These are phyloP conservation scores for Agapornis canus DNA, from an alignment of 2,797 vertebrate species.

Conservation along the genomic window DNA sequence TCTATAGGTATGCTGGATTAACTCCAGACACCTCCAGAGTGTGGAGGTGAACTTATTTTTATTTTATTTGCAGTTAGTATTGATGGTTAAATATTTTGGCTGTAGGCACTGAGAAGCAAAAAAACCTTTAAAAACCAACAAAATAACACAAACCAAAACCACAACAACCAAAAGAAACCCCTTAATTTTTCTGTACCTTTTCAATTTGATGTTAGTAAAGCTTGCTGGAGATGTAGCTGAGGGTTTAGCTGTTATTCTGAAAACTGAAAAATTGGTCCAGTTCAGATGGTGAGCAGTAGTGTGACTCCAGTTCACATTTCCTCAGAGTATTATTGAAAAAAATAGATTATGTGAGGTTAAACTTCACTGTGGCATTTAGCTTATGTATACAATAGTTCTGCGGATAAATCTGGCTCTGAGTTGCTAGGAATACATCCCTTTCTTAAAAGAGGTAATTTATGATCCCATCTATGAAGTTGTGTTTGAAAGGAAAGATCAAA, in stretches of 20 bases:
- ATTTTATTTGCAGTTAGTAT: neutral
- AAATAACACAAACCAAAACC: neutral
- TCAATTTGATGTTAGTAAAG: neutral
- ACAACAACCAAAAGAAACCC: fast-evolving
- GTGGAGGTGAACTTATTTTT: neutral
- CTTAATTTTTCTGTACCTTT: neutral
- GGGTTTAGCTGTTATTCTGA: neutral
- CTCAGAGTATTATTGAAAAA: neutral
- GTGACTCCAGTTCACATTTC: neutral
- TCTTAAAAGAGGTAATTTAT: constrained; percentile 46
- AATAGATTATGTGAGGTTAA: neutral
- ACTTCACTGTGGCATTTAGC: constrained; percentile 5
- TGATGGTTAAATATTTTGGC: neutral
- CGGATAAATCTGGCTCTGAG: constrained; percentile 28
- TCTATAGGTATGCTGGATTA: neutral
- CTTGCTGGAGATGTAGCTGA: neutral
- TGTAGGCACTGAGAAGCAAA: neutral
- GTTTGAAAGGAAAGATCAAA: constrained; percentile 39
- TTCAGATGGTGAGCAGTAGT: neutral
- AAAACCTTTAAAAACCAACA: neutral
- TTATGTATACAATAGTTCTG: constrained; percentile 25
- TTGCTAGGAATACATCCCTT: constrained; percentile 18
- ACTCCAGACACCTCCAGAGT: neutral
- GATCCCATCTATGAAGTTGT: constrained; percentile 17
- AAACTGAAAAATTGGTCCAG: neutral